Evolutionary conservation across 1,140 invertebrate genomes (phyloP).

Genomic region (Lepidurus packardi): DNA sequence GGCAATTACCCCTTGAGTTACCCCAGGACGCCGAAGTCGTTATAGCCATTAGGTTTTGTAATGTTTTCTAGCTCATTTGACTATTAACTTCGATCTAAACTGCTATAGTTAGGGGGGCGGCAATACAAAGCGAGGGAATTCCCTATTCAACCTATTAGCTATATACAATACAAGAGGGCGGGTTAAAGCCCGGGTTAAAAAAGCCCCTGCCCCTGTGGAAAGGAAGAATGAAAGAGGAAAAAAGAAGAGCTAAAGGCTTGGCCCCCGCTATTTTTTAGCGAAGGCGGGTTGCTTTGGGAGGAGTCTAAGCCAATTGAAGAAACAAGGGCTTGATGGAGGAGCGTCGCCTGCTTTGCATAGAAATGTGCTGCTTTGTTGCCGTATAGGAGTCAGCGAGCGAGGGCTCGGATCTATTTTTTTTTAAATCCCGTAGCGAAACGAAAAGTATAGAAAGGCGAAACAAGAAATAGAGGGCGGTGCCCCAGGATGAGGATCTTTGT

Average conservation of each 20-base stretch:
- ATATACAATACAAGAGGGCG: too few species aligned
- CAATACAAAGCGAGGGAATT: neutral
- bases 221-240: neutral
- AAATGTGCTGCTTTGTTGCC: slow-evolving; percentile 21
- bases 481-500: neutral
- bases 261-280: neutral
- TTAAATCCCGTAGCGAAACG: neutral
- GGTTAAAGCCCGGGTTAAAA: too few species aligned
- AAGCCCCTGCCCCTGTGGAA: neutral
- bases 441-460: neutral
- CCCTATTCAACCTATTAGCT: too few species aligned
- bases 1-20: too few species aligned
- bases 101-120: neutral
- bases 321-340: slow-evolving; percentile 18
- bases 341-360: slow-evolving; percentile 17
- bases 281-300: neutral
- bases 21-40: neutral
- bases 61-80: neutral
- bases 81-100: slow-evolving; percentile 13
- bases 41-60: slow-evolving; percentile 10
- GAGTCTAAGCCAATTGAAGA: slow-evolving; percentile 16
- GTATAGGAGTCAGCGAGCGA: too few species aligned
- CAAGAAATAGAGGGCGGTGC: slow-evolving; percentile 14
- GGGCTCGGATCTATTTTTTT: too few species aligned
- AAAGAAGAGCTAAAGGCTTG: slow-evolving; percentile 2